phyloP scores from a whole-genome alignment of 2,113 vertebrate genomes.

The Apteryx owenii region DNA sequence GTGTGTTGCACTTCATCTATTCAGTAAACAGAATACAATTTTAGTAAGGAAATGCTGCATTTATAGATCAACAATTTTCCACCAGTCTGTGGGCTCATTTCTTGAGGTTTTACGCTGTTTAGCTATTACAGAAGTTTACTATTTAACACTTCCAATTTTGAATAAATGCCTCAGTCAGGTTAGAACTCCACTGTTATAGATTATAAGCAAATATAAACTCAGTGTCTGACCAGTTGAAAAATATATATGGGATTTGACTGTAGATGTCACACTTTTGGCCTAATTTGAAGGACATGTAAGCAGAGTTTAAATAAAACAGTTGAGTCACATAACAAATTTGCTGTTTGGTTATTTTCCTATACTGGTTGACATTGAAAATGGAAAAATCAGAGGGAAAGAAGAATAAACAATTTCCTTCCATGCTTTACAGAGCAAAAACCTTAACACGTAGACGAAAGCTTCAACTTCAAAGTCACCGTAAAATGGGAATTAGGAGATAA shows the following conservation, averaged over 20 bases:
- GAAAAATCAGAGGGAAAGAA: not conserved
- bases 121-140: not conserved
- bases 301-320: not conserved
- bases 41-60: not conserved
- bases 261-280: not conserved
- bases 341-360: not conserved
- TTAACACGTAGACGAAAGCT: not conserved
- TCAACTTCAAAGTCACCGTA: slow-evolving; percentile 21
- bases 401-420: not conserved
- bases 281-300: not conserved
- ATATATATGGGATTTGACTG: not conserved
- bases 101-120: not conserved
- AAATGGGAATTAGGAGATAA: not conserved
- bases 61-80: not conserved
- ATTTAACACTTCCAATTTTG: not conserved
- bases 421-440: not conserved
- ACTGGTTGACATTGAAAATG: not conserved
- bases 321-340: not conserved
- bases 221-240: not conserved
- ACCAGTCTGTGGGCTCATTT: not conserved
- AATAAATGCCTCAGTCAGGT: not conserved
- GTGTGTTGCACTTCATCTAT: not conserved
- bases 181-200: not conserved
- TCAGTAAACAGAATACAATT: not conserved
- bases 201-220: not conserved